Conservation (phyloP, 2,797 vertebrate species). For the Columba guinea region DNA sequence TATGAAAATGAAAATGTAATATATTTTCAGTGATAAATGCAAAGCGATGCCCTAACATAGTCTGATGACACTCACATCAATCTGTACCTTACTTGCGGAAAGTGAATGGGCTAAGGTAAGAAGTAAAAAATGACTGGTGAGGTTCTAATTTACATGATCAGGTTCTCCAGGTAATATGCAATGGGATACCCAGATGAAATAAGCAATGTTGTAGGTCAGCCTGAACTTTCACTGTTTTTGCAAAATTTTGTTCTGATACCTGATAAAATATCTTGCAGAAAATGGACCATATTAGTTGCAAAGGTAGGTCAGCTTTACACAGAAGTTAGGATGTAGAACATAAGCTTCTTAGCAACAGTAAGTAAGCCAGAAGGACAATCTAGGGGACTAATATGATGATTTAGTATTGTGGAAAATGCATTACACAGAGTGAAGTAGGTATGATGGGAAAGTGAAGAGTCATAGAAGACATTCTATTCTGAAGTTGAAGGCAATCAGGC, state of each 20-base stretch:
- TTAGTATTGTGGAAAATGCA: neutral
- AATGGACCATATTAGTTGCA: neutral
- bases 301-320: neutral
- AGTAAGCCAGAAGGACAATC: neutral
- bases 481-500: neutral
- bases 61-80: neutral
- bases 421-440: neutral
- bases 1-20: neutral
- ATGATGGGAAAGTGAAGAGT: neutral
- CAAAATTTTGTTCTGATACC: neutral
- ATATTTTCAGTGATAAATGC: neutral
- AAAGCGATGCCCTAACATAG: neutral
- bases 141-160: neutral
- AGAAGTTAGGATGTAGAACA: neutral
- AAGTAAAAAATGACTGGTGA: neutral
- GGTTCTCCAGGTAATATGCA: neutral
- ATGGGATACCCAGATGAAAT: neutral
- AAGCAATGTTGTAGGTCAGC: neutral
- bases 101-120: neutral
- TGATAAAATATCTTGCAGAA: neutral
- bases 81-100: neutral
- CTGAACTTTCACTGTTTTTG: neutral
- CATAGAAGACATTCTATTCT: neutral
- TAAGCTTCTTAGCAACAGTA: neutral
- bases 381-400: neutral